Evolutionary conservation across 2,888 invertebrate genomes (phyloP), one percentile per base, ranked within the genome.

Genomic region (Synergus gifuensis): DNA sequence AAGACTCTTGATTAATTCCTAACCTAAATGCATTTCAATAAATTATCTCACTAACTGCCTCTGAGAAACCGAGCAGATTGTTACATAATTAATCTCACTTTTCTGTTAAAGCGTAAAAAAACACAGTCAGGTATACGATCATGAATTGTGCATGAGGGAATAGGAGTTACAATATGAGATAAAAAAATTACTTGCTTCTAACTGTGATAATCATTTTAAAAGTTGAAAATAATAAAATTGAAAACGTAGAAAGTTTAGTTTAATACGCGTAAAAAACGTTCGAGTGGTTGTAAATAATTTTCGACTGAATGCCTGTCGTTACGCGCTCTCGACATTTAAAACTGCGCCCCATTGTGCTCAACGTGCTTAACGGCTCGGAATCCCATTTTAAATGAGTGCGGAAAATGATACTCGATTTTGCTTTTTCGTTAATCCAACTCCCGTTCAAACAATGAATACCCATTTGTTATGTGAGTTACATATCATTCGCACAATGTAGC

Each of bases 21-120:
- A 73, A 73, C 54, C 18, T 54, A 73, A 54, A n/a, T 73, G n/a
- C 12, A 49, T 73, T 73, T 73, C 40, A 73, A 62, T 62, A 62
- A 62, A 62, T 62, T 73, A 73, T 58, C 36, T 54, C 54, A 73
- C 73, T 73, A 73, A 40, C 54, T 73, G 49, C 22, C 40, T 16
- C 36, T 58, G 28, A 36, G 49, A 54, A 40, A 73, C 14, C 28
- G 28, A 73, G 73, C 73, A 73, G n/a, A 49, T 40, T 73, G 54
- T 73, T 73, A 73, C 54, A 76, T 62, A 63, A 63, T 76, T 76
- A 62, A 76, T 76, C 76, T 76, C 76, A 76, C 76, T 76, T 62
- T 76, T 76, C 62, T 63, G 76, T 46, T 76, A 62, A 76, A 76
- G 76, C 76, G 76, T 76, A 76, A 76, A 76, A 76, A 76, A 76